Evolutionary conservation across 1,140 invertebrate genomes (phyloP).

Genomic region (Hesperophylax magnus): DNA sequence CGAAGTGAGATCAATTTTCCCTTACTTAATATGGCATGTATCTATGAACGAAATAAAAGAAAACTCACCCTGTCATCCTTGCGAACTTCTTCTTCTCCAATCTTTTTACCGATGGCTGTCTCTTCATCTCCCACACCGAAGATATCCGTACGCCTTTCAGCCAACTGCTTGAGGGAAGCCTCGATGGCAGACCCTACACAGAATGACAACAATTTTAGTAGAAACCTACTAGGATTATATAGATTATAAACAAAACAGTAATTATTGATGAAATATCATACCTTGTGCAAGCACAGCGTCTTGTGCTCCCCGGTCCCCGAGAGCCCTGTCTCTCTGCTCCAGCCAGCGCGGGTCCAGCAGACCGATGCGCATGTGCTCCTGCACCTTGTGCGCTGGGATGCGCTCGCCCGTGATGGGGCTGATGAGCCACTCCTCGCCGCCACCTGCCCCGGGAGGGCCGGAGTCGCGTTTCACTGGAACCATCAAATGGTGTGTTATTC

Average conservation of each 20-base stretch:
- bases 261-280: not conserved
- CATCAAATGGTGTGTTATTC: too few species aligned
- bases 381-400: constrained; percentile 96
- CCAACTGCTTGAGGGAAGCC: constrained; percentile 94
- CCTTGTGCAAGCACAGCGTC: constrained; percentile 69
- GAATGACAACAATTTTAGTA: not conserved
- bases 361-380: constrained; percentile 98
- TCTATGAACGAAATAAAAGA: too few species aligned
- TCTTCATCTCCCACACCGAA: constrained; percentile 99
- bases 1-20: too few species aligned
- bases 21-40: too few species aligned
- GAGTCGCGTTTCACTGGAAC: constrained; percentile 66
- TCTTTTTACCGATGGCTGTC: constrained; percentile 99
- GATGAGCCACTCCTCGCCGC: constrained; percentile 92
- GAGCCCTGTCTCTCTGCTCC: constrained; percentile 88
- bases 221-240: too few species aligned
- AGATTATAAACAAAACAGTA: too few species aligned
- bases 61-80: constrained; percentile 81
- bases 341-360: constrained; percentile 98
- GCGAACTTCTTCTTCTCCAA: constrained; percentile 94
- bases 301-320: constrained; percentile 66
- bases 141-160: constrained; percentile 99
- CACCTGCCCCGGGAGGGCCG: constrained; percentile 72
- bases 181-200: constrained; percentile 88
- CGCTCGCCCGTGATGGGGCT: constrained; percentile 98